These are phyloP conservation scores for Haliaeetus leucogaster DNA, from an alignment of 2,113 vertebrate species.

Conservation along the genomic window DNA sequence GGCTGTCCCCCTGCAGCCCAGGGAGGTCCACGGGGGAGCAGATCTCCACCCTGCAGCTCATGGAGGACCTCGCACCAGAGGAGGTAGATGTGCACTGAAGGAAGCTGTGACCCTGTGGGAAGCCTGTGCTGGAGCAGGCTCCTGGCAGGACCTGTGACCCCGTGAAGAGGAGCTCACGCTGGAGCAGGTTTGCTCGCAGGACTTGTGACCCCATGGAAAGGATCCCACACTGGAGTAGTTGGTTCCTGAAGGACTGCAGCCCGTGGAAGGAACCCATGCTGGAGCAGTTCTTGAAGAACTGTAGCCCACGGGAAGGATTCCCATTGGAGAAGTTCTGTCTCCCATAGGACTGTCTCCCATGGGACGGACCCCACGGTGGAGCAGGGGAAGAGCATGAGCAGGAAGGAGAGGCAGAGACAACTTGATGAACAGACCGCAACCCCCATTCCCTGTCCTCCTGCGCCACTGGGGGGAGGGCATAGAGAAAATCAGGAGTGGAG, in stretches of 20 bases:
- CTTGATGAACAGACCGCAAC: too few species aligned
- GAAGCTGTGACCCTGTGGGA: not conserved
- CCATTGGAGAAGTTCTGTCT: not conserved
- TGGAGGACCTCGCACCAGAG: rapidly evolving
- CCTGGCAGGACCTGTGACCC: not conserved
- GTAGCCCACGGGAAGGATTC: not conserved
- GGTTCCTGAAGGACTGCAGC: not conserved
- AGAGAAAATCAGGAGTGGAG: too few species aligned
- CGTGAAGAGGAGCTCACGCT: rapidly evolving
- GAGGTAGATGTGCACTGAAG: not conserved
- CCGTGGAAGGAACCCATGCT: rapidly evolving
- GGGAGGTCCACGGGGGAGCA: too few species aligned
- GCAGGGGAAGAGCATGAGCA: too few species aligned
- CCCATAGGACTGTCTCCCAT: not conserved
- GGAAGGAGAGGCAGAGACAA: too few species aligned
- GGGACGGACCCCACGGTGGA: too few species aligned
- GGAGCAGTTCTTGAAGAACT: not conserved
- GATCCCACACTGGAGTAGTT: not conserved
- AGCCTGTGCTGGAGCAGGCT: not conserved
- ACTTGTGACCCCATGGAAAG: not conserved
- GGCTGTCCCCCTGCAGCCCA: rapidly evolving
- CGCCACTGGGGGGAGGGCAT: too few species aligned
- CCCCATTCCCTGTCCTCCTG: too few species aligned
- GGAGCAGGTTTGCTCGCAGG: not conserved
- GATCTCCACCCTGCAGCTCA: not conserved